Evolutionary conservation across 2,888 invertebrate genomes (phyloP), one percentile per base, ranked within the genome.

Genomic region (Clitarchus hookeri): DNA sequence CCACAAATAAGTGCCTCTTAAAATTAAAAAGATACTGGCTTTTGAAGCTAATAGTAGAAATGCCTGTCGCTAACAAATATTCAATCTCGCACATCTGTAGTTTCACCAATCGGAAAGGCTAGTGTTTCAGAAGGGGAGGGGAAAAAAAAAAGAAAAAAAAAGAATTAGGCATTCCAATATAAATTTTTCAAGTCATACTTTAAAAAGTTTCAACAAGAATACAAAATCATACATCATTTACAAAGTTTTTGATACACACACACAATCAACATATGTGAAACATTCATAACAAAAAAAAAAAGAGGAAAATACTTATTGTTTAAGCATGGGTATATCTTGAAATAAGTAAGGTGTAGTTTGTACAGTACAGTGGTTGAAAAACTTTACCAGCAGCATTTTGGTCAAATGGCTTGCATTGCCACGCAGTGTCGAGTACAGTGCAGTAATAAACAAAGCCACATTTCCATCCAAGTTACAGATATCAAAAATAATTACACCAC

Each of bases 161-260:
- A 65, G 11, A 65, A 65, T 65, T 65, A 65, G 65, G 0, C 65
- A 65, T 65, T 16, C 19, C 23, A 65, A n/a, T 11, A 13, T 65
- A 11, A 65, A 65, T 8, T 65, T 65, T 23, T 65, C 65, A 16
- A 11, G n/a, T 65, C 65, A 65, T 65, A 65, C 65, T 65, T 65
- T 65, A 65, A 65, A 65, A 65, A 65, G 11, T 65, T 65, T 65
- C 65, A 65, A 65, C 65, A 65, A 65, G 65, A 65, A 65, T 65
- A 65, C 65, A 65, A 65, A 65, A 65, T 65, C 65, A 65, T 65
- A 65, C 65, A 65, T 65, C 65, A 65, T 65, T 65, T 65, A 65
- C 65, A 65, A 65, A n/a, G 65, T 65, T 65, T 65, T 65, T 19
- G n/a, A 65, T n/a, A 65, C 65, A 65, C 65, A n/a, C 65, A 65